Conservation (phyloP, 2,113 vertebrate species). For the Albula glossodonta region DNA sequence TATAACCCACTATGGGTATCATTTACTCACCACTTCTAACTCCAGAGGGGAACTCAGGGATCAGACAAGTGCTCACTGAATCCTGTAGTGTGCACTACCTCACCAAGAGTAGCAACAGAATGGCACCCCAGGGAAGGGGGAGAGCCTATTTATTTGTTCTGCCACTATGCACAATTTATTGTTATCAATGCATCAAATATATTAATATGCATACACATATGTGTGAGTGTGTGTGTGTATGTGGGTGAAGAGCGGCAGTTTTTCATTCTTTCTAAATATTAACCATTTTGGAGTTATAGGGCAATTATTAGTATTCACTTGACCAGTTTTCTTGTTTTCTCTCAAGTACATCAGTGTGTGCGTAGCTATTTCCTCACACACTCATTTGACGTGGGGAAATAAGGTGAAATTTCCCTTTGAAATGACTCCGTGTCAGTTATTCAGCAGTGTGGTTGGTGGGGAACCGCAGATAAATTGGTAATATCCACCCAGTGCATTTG, state of each 20-base stretch:
- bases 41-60: conserved; percentile 43
- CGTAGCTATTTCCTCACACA: background rate
- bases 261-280: no score
- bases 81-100: conserved; percentile 27
- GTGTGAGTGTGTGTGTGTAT: no score
- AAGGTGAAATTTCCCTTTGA: background rate
- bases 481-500: background rate
- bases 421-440: background rate
- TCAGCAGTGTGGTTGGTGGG: background rate
- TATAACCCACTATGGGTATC: conserved; percentile 37
- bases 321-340: background rate
- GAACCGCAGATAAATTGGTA: background rate
- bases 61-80: conserved; percentile 42
- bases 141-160: background rate
- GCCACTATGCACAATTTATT: background rate
- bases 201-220: no score
- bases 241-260: no score
- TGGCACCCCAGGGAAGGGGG: background rate
- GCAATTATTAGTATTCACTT: background rate
- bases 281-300: no score
- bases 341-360: background rate
- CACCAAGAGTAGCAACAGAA: background rate
- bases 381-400: background rate
- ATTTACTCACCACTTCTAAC: conserved; percentile 46
- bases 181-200: no score